Evolutionary conservation across 2,113 vertebrate genomes (phyloP).

Genomic region (Urocynchramus pylzowi): DNA sequence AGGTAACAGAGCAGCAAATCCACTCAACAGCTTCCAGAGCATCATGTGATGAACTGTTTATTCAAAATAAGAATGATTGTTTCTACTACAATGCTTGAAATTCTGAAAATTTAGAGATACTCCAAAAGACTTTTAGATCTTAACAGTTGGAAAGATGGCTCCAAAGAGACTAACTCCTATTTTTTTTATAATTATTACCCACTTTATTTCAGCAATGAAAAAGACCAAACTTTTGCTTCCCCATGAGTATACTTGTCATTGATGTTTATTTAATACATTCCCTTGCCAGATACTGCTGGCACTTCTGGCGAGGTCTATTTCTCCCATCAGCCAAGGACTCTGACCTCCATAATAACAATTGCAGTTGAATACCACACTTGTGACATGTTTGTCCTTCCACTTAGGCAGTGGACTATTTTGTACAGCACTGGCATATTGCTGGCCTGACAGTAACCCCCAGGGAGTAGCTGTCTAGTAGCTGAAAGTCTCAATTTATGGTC

Average conservation of each 20-base stretch:
- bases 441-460: neutral
- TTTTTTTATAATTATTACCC: neutral
- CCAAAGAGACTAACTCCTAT: neutral
- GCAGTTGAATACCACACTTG: neutral
- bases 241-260: neutral
- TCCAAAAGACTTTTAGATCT: neutral
- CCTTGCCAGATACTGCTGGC: neutral
- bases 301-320: neutral
- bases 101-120: neutral
- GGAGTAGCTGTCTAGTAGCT: neutral
- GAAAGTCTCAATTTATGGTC: neutral
- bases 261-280: neutral
- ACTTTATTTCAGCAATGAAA: neutral
- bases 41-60: fast-evolving
- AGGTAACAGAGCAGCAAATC: neutral
- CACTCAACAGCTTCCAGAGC: neutral
- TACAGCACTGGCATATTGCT: neutral
- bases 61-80: neutral
- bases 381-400: neutral
- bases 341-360: neutral
- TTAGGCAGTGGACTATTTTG: neutral
- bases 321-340: neutral
- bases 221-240: neutral
- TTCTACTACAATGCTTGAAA: neutral
- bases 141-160: neutral